Evolutionary conservation across 2,113 vertebrate genomes (phyloP).

Genomic region (Prinia subflava): DNA sequence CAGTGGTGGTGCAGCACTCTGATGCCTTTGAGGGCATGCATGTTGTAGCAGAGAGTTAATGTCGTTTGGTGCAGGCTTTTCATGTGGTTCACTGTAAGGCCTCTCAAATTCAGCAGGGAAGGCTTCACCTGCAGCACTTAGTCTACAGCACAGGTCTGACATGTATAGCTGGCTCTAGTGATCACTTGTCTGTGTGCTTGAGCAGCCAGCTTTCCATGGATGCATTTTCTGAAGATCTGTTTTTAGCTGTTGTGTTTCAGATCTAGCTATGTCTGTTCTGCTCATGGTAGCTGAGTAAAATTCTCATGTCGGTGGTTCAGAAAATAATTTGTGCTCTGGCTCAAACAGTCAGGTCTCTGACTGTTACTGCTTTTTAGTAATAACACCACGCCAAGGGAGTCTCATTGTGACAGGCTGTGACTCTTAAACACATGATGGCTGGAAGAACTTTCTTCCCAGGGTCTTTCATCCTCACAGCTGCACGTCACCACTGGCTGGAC

Average conservation of each 20-base stretch:
- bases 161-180: accelerated
- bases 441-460: background rate
- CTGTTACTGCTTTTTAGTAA: background rate
- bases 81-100: background rate
- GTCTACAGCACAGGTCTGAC: background rate
- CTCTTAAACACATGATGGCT: background rate
- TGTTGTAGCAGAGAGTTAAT: background rate
- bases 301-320: background rate
- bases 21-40: background rate
- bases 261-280: background rate
- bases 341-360: background rate
- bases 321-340: background rate
- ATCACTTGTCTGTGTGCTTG: background rate
- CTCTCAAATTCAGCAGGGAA: background rate
- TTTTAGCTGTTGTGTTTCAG: background rate
- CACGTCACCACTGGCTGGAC: background rate
- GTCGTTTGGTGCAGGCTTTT: background rate
- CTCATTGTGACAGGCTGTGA: background rate
- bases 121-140: background rate
- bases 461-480: background rate
- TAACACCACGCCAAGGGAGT: background rate
- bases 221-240: too few relatives aligned
- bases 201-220: background rate
- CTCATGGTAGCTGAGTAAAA: background rate
- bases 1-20: background rate